These are phyloP conservation scores for Acromyrmex heyeri DNA, from an alignment of 1,140 invertebrate genomes.

Conservation along the genomic window DNA sequence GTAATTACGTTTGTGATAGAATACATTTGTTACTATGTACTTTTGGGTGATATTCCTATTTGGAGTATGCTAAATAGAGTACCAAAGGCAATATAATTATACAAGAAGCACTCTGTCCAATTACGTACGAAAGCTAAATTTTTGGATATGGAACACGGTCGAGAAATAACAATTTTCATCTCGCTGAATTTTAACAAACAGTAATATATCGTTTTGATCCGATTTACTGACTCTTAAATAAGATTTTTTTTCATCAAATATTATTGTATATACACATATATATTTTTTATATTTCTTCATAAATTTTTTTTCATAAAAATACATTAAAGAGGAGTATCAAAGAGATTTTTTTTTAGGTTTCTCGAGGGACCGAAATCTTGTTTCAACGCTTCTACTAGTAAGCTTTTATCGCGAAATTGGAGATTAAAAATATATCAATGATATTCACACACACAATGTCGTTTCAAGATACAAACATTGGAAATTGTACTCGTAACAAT, in stretches of 20 bases:
- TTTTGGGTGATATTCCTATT: not conserved
- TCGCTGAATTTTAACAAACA: not conserved
- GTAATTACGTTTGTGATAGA: not conserved
- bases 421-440: constrained; percentile 2
- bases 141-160: not conserved
- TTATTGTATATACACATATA: no score
- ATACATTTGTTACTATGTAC: not conserved
- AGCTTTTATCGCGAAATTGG: constrained; percentile 10
- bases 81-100: not conserved
- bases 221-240: not conserved
- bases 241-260: not conserved
- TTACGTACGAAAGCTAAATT: not conserved
- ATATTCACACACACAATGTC: not conserved
- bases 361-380: not conserved
- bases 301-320: not conserved
- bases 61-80: not conserved
- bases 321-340: not conserved
- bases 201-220: not conserved
- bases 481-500: not conserved
- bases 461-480: not conserved
- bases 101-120: constrained; percentile 2
- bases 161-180: not conserved
- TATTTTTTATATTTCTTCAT: no score
- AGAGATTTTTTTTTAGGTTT: not conserved
- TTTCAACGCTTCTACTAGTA: not conserved